Percentiles rank a stretch among this genome's conserved stretches.
phyloP scores from a whole-genome alignment of 2,797 vertebrate species.

The Darevskia mixta region DNA sequence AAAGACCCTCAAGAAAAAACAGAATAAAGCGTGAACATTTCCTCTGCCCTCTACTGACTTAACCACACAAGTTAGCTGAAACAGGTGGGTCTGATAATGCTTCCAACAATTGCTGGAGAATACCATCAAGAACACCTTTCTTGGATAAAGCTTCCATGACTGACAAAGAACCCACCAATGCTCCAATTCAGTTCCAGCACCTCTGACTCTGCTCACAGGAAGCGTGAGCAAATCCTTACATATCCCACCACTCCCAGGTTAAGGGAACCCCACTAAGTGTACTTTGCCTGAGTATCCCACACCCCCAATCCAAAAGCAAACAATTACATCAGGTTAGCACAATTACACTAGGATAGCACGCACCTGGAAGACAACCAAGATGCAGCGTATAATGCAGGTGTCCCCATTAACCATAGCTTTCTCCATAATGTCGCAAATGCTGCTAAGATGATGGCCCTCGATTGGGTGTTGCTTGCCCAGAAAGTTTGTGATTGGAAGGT shows the following conservation, averaged over 20 bases:
- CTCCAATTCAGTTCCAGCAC: neutral
- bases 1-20: neutral
- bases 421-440: conserved; percentile 99
- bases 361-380: conserved; percentile 98
- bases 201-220: neutral
- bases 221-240: neutral
- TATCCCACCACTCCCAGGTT: neutral
- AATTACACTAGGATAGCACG: neutral
- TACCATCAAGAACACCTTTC: neutral
- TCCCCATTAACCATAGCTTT: conserved; percentile 98
- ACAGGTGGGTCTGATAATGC: neutral
- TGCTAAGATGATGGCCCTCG: conserved; percentile 95
- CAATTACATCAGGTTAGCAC: neutral
- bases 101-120: no score
- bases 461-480: conserved; percentile 96
- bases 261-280: no score
- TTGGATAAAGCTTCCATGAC: neutral
- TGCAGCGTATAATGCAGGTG: conserved; percentile 96
- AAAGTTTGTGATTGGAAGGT: conserved; percentile 88
- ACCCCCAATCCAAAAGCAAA: neutral
- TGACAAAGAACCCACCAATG: neutral
- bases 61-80: neutral
- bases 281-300: neutral
- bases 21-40: neutral
- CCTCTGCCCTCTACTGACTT: neutral